Percentiles rank a stretch among this genome's conserved stretches.
These are phyloP conservation scores for Ellobius talpinus DNA, from an alignment of 2,113 vertebrate genomes.

Conservation along the genomic window DNA sequence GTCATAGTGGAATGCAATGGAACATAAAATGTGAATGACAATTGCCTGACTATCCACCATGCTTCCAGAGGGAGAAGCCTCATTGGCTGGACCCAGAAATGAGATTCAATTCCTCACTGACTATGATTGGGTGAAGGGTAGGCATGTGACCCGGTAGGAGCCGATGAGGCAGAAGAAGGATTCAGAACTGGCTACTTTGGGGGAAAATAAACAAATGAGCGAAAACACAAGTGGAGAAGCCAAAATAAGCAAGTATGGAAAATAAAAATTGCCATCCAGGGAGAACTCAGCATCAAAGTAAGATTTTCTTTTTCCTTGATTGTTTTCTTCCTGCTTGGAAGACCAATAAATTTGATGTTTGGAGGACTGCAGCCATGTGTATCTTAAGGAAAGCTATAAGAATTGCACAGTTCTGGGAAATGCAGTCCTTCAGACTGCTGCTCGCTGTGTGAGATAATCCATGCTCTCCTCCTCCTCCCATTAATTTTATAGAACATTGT, in stretches of 20 bases:
- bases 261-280: neutral
- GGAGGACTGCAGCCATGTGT: neutral
- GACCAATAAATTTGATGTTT: neutral
- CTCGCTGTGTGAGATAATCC: neutral
- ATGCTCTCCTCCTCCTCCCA: fast-evolving
- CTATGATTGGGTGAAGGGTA: neutral
- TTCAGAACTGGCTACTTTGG: neutral
- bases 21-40: neutral
- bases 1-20: neutral
- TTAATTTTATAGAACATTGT: no score
- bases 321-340: neutral
- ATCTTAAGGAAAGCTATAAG: neutral
- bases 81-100: neutral
- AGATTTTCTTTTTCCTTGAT: neutral
- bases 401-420: no score
- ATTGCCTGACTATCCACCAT: neutral
- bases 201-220: neutral
- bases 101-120: fast-evolving
- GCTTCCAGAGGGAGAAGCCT: neutral
- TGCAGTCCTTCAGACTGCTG: fast-evolving
- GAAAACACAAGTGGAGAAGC: no score
- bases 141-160: neutral
- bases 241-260: neutral
- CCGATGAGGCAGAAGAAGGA: neutral
- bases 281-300: neutral